Base-by-base conservation (phyloP, 2,888 invertebrate species). In the Amaurobius ferox region DNA sequence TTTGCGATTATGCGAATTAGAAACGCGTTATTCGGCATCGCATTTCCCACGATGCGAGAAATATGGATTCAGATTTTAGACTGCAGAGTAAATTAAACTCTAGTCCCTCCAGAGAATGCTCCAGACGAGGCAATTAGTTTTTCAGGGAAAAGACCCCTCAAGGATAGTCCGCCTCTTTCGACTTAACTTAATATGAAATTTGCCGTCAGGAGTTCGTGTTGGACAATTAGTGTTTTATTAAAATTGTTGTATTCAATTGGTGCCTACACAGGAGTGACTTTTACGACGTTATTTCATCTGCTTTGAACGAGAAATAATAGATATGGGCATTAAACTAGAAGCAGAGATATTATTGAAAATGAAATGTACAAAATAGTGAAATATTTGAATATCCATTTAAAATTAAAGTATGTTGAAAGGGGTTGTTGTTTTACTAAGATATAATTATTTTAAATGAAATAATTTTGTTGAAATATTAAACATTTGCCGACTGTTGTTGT, bases 71-170 rank as follows among this genome's bases (percentile, higher is more conserved):
- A 74, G 64, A 74, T 74, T 74, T 68, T 64, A 62, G 40, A 64
- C 62, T 40, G 40, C 28, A n/a, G 19, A 64, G 64, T 74, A 74
- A 55, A 74, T 74, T 74, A 74, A 74, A 74, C 74, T 74, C 40
- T 40, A 40, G 32, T 35, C 40, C 44, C 74, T 39, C 74, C 23
- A 1, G 40, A 40, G 64, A 32, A 40, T n/a, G 29, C 62, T 39
- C 29, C 26, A 64, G 40, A 64, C 64, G 26, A 40, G 74, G 74
- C 74, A 74, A 74, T 74, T 74, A 74, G 64, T 19, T 62, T 64
- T 72, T 72, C 44, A 23, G 19, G 55, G 55, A 55, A 55, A 55
- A 23, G 19, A 19, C 23, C 55, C 55, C 55, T 1, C 11, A 55
- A 55, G 23, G 1, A 55, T 55, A 55, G 55, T 19, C 55, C 55